Conservation (phyloP, 2,797 vertebrate genomes). For the Enteromius viviparus region DNA sequence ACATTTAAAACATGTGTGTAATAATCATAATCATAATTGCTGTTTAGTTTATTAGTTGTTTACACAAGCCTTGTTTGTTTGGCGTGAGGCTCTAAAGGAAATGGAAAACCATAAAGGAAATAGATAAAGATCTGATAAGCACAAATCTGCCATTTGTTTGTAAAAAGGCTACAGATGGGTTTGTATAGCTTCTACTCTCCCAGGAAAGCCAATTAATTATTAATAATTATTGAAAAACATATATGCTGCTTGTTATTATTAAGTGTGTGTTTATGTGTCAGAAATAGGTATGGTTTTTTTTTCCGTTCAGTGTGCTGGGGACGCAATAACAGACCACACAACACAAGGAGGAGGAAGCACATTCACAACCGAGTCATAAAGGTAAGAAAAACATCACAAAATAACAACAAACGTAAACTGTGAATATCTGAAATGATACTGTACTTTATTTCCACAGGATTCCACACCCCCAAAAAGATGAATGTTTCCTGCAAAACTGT, state of each 20-base stretch:
- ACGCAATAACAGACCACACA: neutral
- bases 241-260: neutral
- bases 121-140: neutral
- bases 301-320: neutral
- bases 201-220: neutral
- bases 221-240: neutral
- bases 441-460: neutral
- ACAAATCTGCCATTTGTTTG: neutral
- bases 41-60: neutral
- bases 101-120: neutral
- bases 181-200: neutral
- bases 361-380: neutral
- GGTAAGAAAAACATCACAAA: neutral
- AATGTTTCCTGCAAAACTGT: constrained; percentile 59
- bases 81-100: neutral
- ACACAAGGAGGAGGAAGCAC: neutral
- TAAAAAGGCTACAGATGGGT: neutral
- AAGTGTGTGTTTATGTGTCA: neutral
- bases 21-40: neutral
- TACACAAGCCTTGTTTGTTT: too few species aligned
- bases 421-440: neutral
- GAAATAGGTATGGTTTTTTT: neutral
- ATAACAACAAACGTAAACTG: neutral
- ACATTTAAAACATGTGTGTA: neutral
- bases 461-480: neutral